A percentile compares a stretch with the other conserved stretches of the same genome.
Evolutionary conservation across 2,797 vertebrate species (phyloP).

Genomic region (Aselliscus stoliczkanus): DNA sequence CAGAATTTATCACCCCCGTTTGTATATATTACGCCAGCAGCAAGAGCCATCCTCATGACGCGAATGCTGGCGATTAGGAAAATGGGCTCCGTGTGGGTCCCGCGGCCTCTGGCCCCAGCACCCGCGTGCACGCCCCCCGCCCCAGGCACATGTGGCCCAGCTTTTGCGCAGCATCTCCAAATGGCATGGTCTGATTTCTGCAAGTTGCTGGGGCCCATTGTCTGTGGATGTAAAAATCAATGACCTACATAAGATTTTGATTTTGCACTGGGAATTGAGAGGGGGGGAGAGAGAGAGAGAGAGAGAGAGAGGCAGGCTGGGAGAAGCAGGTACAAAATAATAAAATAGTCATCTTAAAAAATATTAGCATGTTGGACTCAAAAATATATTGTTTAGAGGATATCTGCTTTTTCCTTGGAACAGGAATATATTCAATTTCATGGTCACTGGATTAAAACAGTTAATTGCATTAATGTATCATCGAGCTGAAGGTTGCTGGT

Average conservation of each 20-base stretch:
- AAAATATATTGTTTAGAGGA: slow-evolving; percentile 75
- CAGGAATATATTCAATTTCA: slow-evolving; percentile 80
- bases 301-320: slow-evolving; percentile 36
- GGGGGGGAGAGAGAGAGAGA: neutral
- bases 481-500: slow-evolving; percentile 73
- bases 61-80: slow-evolving; percentile 33
- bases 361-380: slow-evolving; percentile 66
- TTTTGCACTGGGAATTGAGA: slow-evolving; percentile 59
- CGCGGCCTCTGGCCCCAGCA: slow-evolving; percentile 10
- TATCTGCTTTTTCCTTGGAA: slow-evolving; percentile 74
- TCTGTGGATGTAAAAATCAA: slow-evolving; percentile 70
- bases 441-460: slow-evolving; percentile 81
- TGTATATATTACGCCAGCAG: neutral
- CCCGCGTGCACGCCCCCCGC: neutral
- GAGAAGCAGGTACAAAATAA: slow-evolving; percentile 65
- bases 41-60: slow-evolving; percentile 54
- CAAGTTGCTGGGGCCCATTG: slow-evolving; percentile 66
- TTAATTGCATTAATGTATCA: slow-evolving; percentile 81
- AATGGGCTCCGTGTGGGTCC: slow-evolving; percentile 41
- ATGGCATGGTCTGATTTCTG: neutral
- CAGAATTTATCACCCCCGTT: slow-evolving; percentile 54
- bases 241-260: slow-evolving; percentile 68
- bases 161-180: neutral
- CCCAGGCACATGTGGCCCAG: neutral
- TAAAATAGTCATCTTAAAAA: slow-evolving; percentile 73